A percentile compares a stretch with the other conserved stretches of the same genome.
phyloP scores from a whole-genome alignment of 2,113 vertebrate genomes.

The Sakesphorus luctuosus region DNA sequence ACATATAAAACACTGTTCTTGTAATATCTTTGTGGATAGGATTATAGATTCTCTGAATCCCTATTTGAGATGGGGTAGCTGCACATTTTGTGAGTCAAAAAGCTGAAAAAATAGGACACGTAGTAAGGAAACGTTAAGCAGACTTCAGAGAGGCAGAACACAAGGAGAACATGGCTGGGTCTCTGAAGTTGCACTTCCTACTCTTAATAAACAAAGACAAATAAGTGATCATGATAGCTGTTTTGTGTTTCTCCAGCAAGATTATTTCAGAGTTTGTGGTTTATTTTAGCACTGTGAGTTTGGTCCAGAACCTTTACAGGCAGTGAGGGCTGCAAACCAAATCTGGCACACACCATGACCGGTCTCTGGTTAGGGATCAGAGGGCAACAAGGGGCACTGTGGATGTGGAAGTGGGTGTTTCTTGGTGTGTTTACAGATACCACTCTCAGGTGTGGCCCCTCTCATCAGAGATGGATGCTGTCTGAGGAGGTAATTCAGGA shows the following conservation, averaged over 20 bases:
- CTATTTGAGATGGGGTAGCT: not conserved
- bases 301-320: not conserved
- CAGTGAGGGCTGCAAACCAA: not conserved
- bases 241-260: not conserved
- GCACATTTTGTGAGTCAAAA: not conserved
- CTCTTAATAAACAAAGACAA: not conserved
- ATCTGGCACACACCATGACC: not conserved
- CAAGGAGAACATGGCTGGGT: not conserved
- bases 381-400: constrained; percentile 5
- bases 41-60: not conserved
- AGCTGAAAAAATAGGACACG: not conserved
- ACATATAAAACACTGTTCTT: not conserved
- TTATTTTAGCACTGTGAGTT: not conserved
- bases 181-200: not conserved
- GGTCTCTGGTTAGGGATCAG: not conserved
- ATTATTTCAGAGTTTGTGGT: not conserved
- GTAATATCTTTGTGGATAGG: not conserved
- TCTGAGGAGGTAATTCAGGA: constrained; percentile 42
- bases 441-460: constrained; percentile 55
- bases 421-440: not conserved
- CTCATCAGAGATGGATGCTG: constrained; percentile 1
- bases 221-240: not conserved
- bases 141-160: not conserved
- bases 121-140: not conserved
- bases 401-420: constrained; percentile 20